A percentile compares a stretch with the other conserved stretches of the same genome.
phyloP scores from a whole-genome alignment of 2,113 vertebrate species.

The Siniperca chuatsi region DNA sequence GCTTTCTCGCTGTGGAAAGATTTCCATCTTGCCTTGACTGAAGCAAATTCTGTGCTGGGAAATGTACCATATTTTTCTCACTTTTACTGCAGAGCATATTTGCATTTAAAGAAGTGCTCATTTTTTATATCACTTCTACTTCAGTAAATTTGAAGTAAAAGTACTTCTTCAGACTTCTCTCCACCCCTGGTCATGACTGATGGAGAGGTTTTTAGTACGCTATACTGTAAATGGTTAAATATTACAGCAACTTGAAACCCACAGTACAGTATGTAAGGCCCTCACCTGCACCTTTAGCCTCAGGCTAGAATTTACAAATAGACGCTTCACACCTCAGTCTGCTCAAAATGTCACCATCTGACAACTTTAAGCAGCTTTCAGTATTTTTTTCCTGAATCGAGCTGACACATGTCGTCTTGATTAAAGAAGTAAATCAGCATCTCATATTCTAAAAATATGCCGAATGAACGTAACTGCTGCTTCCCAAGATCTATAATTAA shows the following conservation, averaged over 20 bases:
- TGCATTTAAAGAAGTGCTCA: constrained; percentile 23
- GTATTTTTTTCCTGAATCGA: constrained; percentile 49
- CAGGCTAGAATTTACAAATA: constrained; percentile 60
- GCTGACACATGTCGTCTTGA: constrained; percentile 78
- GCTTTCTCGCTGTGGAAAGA: neutral
- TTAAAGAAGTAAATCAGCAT: constrained; percentile 75
- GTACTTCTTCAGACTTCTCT: neutral
- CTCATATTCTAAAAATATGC: constrained; percentile 73
- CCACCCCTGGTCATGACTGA: neutral
- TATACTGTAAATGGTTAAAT: constrained; percentile 3
- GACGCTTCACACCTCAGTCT: constrained; percentile 65
- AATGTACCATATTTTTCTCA: neutral
- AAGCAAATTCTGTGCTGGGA: constrained; percentile 6
- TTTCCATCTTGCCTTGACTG: constrained; percentile 9
- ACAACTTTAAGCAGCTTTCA: constrained; percentile 78
- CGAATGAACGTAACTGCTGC: constrained; percentile 62
- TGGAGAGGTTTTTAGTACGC: neutral
- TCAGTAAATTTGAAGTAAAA: neutral
- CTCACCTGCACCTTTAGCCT: constrained; percentile 58
- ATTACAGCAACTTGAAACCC: constrained; percentile 10
- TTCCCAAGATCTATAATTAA: constrained; percentile 81
- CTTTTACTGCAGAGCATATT: constrained; percentile 5
- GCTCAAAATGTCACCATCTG: constrained; percentile 67
- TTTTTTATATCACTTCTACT: neutral
- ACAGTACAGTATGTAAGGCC: neutral